These are phyloP conservation scores for Drosophila nigromelanica DNA, from an alignment of 1,140 invertebrate genomes.

Conservation along the genomic window DNA sequence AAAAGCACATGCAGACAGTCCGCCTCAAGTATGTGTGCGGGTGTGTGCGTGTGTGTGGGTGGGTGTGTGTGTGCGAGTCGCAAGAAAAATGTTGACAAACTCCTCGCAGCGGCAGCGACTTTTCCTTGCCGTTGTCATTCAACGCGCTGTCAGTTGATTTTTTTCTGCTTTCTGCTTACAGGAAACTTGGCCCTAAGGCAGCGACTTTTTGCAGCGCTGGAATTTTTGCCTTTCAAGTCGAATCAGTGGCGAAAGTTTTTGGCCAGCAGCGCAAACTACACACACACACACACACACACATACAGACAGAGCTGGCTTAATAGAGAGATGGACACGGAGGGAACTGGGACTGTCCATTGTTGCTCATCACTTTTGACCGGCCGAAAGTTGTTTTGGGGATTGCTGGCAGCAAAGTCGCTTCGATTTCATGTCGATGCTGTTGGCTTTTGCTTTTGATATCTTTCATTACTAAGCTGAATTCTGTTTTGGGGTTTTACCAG, in stretches of 20 bases:
- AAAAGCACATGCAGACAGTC: slow-evolving; percentile 53
- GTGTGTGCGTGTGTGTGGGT: slow-evolving; percentile 5
- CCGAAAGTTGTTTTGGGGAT: slow-evolving; percentile 64
- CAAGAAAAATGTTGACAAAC: slow-evolving; percentile 76
- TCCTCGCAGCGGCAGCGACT: slow-evolving; percentile 57
- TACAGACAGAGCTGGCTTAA: slow-evolving; percentile 17
- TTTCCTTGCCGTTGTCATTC: slow-evolving; percentile 69
- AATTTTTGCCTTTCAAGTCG: slow-evolving; percentile 60
- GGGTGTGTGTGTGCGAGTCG: neutral
- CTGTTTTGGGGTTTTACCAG: slow-evolving; percentile 40
- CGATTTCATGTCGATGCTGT: slow-evolving; percentile 61
- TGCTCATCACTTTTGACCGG: slow-evolving; percentile 63
- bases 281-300: slow-evolving; percentile 15
- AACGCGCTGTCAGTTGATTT: slow-evolving; percentile 75
- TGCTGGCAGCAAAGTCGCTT: slow-evolving; percentile 30
- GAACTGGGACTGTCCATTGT: slow-evolving; percentile 31
- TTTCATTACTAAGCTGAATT: slow-evolving; percentile 62
- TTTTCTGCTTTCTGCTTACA: slow-evolving; percentile 35
- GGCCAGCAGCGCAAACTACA: slow-evolving; percentile 61
- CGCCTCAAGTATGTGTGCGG: slow-evolving; percentile 30
- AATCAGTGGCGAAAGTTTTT: slow-evolving; percentile 59
- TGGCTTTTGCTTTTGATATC: slow-evolving; percentile 63
- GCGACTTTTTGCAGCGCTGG: slow-evolving; percentile 39
- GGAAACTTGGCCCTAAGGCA: slow-evolving; percentile 33
- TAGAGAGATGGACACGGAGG: slow-evolving; percentile 16